Conservation (phyloP, 2,888 invertebrate genomes). For the Caenorhabditis virilis region DNA sequence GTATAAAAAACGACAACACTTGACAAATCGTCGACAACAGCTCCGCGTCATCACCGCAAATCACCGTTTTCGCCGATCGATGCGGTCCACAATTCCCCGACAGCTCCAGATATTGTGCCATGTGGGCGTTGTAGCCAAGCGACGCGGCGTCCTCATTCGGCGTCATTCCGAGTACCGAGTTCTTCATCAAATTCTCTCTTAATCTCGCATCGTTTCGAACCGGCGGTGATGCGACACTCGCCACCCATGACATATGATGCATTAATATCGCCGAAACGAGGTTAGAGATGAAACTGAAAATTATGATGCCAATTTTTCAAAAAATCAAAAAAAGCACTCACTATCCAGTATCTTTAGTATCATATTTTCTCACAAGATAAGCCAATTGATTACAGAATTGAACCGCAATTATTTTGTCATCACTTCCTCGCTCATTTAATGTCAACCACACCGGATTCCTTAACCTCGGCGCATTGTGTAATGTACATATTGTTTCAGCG, state of each 20-base stretch:
- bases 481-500: conserved; percentile 45
- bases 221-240: conserved; percentile 60
- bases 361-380: conserved; percentile 40
- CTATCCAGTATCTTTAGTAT: conserved; percentile 61
- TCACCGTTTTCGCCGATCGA: conserved; percentile 78
- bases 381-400: conserved; percentile 58
- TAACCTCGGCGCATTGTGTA: conserved; percentile 59
- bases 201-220: conserved; percentile 5
- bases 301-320: not conserved
- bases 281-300: conserved; percentile 62
- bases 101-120: conserved; percentile 81
- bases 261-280: conserved; percentile 61
- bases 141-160: conserved; percentile 28
- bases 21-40: conserved; percentile 75
- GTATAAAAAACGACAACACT: conserved; percentile 84
- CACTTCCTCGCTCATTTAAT: conserved; percentile 37
- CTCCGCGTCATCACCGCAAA: conserved; percentile 76
- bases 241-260: conserved; percentile 67
- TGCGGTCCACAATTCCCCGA: conserved; percentile 79
- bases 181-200: conserved; percentile 4
- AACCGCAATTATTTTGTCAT: conserved; percentile 36
- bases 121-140: conserved; percentile 82
- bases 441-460: conserved; percentile 59
- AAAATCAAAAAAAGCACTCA: conserved; percentile 33
- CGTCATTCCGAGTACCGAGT: conserved; percentile 48